Conservation (phyloP, 2,888 invertebrate species). For the Phengaris arion region DNA sequence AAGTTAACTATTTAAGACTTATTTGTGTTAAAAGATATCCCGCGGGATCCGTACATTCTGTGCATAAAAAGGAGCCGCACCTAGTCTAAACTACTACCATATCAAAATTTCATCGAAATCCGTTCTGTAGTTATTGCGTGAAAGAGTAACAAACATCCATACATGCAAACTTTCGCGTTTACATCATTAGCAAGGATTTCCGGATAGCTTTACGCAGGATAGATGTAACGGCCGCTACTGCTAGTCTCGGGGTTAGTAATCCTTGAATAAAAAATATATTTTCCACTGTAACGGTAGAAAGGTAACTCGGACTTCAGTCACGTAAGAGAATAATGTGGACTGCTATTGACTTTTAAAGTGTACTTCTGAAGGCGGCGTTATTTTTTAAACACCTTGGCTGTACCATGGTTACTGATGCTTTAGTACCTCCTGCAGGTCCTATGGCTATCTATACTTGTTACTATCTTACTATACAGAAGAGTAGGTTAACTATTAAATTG, state of each 20-base stretch:
- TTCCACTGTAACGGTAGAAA: slow-evolving; percentile 31
- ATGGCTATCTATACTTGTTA: background rate
- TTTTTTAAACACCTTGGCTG: background rate
- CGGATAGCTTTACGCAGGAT: background rate
- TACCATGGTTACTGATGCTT: background rate
- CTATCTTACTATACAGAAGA: too few relatives aligned
- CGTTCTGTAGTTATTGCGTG: too few relatives aligned
- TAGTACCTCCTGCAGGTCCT: background rate
- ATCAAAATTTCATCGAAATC: too few relatives aligned
- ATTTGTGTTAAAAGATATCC: too few relatives aligned
- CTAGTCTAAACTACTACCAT: too few relatives aligned
- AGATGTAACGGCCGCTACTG: slow-evolving; percentile 35
- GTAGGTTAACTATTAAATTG: too few relatives aligned
- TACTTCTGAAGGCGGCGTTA: slow-evolving; percentile 7
- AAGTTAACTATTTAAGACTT: too few relatives aligned
- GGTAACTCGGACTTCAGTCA: slow-evolving; percentile 25
- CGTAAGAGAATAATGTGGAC: slow-evolving; percentile 23
- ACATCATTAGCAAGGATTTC: too few relatives aligned
- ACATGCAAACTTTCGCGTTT: too few relatives aligned
- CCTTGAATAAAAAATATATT: slow-evolving; percentile 65
- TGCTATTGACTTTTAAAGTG: slow-evolving; percentile 21
- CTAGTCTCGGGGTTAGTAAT: slow-evolving; percentile 58
- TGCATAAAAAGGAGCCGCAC: too few relatives aligned
- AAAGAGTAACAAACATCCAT: too few relatives aligned
- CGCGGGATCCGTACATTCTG: too few relatives aligned